Evolutionary conservation across 1,140 invertebrate species (phyloP).

Genomic region (Cepaea nemoralis): DNA sequence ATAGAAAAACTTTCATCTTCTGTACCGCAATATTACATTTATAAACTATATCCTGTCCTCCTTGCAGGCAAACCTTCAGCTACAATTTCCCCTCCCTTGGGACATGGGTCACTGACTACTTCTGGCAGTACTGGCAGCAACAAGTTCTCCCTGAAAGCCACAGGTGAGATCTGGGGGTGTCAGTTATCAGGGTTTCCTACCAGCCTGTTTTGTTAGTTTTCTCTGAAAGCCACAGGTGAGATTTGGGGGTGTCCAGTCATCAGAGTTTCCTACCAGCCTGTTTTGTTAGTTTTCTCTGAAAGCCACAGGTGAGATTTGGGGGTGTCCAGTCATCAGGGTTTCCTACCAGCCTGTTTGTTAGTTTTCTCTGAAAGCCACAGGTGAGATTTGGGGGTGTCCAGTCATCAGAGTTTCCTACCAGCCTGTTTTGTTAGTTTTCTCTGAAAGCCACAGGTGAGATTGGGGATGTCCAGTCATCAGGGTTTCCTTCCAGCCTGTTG

Average conservation of each 20-base stretch:
- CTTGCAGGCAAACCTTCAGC: background rate
- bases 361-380: slow-evolving; percentile 39
- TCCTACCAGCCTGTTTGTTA: too few relatives aligned
- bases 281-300: slow-evolving; percentile 41
- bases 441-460: slow-evolving; percentile 34
- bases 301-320: slow-evolving; percentile 32
- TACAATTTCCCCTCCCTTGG: background rate
- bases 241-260: background rate
- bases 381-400: background rate
- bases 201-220: too few relatives aligned
- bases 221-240: slow-evolving; percentile 36
- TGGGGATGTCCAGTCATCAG: background rate
- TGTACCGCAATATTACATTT: too few relatives aligned
- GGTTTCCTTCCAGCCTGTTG: too few relatives aligned
- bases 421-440: too few relatives aligned
- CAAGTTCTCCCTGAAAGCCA: slow-evolving; percentile 40
- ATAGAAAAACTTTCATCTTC: too few relatives aligned
- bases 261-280: too few relatives aligned
- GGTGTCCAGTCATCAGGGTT: too few relatives aligned
- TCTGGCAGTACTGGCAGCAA: slow-evolving; percentile 8
- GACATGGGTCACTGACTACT: background rate
- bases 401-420: too few relatives aligned
- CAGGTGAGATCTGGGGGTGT: slow-evolving; percentile 3
- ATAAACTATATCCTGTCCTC: background rate
- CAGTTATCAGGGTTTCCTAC: too few relatives aligned